These are phyloP conservation scores for Andrena haemorrhoa DNA, from an alignment of 2,888 invertebrate genomes.

Conservation along the genomic window DNA sequence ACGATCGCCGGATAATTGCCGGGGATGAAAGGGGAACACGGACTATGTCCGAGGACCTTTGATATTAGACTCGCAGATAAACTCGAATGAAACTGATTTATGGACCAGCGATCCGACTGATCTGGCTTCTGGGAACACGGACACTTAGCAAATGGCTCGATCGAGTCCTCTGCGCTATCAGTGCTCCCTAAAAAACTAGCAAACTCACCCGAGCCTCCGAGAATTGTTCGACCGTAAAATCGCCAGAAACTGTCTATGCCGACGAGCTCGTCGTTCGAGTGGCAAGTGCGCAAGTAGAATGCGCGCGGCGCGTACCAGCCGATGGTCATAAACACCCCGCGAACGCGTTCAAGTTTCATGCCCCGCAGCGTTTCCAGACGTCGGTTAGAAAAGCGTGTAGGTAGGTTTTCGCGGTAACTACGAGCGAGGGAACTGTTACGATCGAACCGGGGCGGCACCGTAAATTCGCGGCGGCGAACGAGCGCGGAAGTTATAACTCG, in stretches of 20 bases:
- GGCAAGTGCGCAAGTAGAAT: not conserved
- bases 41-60: no score
- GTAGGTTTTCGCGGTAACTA: slow-evolving; percentile 27
- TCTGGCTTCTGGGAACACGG: no score
- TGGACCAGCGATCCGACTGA: no score
- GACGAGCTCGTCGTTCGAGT: slow-evolving; percentile 3
- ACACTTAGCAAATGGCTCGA: no score
- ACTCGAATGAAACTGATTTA: no score
- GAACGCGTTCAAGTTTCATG: slow-evolving; percentile 33
- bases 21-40: not conserved
- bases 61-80: no score
- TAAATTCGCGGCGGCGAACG: slow-evolving; percentile 16
- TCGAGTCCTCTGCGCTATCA: no score
- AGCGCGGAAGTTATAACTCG: slow-evolving; percentile 40
- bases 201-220: no score
- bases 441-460: slow-evolving; percentile 13
- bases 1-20: slow-evolving; percentile 61
- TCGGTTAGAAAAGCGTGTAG: slow-evolving; percentile 21
- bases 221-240: not conserved
- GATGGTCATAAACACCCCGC: slow-evolving; percentile 23
- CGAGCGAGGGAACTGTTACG: slow-evolving; percentile 6
- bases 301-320: not conserved
- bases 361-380: slow-evolving; percentile 14
- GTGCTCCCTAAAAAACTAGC: no score
- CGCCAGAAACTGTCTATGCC: slow-evolving; percentile 11